Base-by-base conservation (phyloP, 2,797 vertebrate species). In the Mormyrus hasselquistii region DNA sequence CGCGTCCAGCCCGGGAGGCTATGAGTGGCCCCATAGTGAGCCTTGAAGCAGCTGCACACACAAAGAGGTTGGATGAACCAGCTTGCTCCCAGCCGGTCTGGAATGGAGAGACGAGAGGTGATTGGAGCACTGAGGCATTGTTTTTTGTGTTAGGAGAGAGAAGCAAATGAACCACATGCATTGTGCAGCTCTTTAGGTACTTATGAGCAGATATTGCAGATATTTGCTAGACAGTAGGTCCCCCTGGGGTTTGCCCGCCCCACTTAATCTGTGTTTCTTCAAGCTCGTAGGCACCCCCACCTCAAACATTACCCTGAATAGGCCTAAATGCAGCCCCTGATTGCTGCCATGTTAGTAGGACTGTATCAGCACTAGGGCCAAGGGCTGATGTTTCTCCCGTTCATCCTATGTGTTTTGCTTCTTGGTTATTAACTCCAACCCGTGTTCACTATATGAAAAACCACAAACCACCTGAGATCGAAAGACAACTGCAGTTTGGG, bases 151-250 rank as follows among this genome's bases (percentile, higher is more conserved):
- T 82, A 82, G 76, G 6, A 82, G 19, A 82, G 41, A 9, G 76
- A 82, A 44, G 41, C 38, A 47, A 82, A 47, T 82, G 76, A 82
- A 44, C 6, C 76, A 44, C 76, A 47, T n/a, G 16, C 19, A 47
- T 82, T 82, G 76, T 47, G 76, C 2, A 4, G 38, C 41, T 19
- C 76, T 82, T n/a, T 44, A 79, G 73, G 73, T 44, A 82, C 76
- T 82, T 47, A 47, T 19, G 41, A 82, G 76, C 76, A 82, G 76
- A 82, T 82, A 82, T 44, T 44, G 76, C 38, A 82, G 76, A 82
- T 82, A 82, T 82, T 82, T 82, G 76, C 76, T 82, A 47, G 76
- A 82, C 76, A 82, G 76, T 82, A n/a, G 38, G 38, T 47, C 76
- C 38, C 73, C 14, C 76, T 82, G 38, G 76, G 76, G 76, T 47